Conservation (phyloP, 2,113 vertebrate species). For the Leuciscus idus region DNA sequence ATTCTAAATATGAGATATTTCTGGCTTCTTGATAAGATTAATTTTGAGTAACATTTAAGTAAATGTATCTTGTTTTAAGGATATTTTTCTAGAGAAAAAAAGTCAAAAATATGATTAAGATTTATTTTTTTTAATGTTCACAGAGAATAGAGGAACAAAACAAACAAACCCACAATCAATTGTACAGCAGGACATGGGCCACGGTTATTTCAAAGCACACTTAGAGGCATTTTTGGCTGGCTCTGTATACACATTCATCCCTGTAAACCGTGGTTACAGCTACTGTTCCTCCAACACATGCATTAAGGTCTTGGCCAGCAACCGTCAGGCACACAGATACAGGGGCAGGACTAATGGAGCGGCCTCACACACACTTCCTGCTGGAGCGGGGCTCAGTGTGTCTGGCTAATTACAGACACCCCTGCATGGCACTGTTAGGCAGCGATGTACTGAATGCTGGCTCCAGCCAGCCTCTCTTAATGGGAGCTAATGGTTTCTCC, state of each 20-base stretch:
- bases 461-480: constrained; percentile 63
- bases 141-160: neutral
- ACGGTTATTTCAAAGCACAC: constrained; percentile 27
- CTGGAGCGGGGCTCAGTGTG: constrained; percentile 59
- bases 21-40: too few species aligned
- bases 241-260: constrained; percentile 13
- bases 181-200: constrained; percentile 2
- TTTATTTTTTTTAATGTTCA: too few species aligned
- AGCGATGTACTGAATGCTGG: constrained; percentile 61
- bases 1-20: too few species aligned
- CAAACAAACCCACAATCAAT: constrained; percentile 2
- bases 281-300: constrained; percentile 23
- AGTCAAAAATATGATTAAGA: too few species aligned
- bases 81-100: too few species aligned
- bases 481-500: constrained; percentile 71
- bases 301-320: constrained; percentile 20
- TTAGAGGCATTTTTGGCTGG: constrained; percentile 19
- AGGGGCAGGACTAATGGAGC: constrained; percentile 54
- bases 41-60: too few species aligned
- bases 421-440: constrained; percentile 52
- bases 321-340: constrained; percentile 25
- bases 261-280: constrained; percentile 19
- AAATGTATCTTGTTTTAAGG: too few species aligned
- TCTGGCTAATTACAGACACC: constrained; percentile 69
- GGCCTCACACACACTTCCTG: constrained; percentile 64